Percentiles rank a stretch among this genome's conserved stretches.
Conservation (phyloP, 2,797 vertebrate species). For the Gambusia yucatana region DNA sequence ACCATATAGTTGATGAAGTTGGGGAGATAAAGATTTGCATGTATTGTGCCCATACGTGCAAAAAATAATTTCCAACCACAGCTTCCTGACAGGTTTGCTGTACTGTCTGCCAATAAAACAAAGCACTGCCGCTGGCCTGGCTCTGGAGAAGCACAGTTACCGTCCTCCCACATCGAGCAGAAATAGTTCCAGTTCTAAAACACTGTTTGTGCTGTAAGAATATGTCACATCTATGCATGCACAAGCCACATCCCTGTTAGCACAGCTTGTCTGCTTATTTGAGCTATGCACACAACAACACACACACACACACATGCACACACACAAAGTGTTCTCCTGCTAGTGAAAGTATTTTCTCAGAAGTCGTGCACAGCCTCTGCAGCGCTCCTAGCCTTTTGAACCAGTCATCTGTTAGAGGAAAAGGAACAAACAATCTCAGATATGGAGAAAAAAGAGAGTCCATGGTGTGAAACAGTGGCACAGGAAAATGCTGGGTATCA, state of each 20-base stretch:
- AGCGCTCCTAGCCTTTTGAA: conserved; percentile 71
- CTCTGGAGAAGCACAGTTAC: conserved; percentile 61
- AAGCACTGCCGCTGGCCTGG: conserved; percentile 58
- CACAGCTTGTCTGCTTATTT: conserved; percentile 69
- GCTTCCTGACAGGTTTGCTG: conserved; percentile 33
- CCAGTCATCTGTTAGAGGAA: conserved; percentile 63
- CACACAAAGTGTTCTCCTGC: conserved; percentile 4
- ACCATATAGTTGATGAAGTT: conserved; percentile 19
- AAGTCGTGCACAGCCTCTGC: conserved; percentile 61
- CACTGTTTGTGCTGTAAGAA: conserved; percentile 63
- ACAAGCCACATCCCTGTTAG: conserved; percentile 65
- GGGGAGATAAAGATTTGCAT: conserved; percentile 26
- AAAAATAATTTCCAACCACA: conserved; percentile 35
- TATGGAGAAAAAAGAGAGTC: conserved; percentile 33
- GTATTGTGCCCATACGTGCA: conserved; percentile 39
- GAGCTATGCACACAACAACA: conserved; percentile 32
- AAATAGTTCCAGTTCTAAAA: conserved; percentile 77
- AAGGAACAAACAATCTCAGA: conserved; percentile 44
- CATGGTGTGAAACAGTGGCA: conserved; percentile 29
- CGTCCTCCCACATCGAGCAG: conserved; percentile 76
- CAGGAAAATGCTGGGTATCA: conserved; percentile 20
- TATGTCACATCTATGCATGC: conserved; percentile 54
- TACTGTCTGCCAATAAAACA: conserved; percentile 65
- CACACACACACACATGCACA: neutral
- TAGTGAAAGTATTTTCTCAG: conserved; percentile 45